phyloP scores from a whole-genome alignment of 2,797 vertebrate genomes.

The Rhinoraja longicauda region DNA sequence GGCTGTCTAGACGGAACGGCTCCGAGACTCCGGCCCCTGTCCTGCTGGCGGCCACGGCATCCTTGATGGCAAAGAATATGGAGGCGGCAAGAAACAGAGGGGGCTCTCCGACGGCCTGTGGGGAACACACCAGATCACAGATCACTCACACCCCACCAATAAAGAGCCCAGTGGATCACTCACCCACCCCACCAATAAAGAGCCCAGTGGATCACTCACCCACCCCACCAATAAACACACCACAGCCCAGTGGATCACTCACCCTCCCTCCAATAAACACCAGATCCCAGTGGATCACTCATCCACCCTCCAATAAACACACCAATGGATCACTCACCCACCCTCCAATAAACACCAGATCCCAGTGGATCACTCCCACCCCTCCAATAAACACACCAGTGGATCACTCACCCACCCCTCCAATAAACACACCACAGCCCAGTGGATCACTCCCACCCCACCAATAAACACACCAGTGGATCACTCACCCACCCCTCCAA shows the following conservation, averaged over 20 bases:
- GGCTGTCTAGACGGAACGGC: slow-evolving; percentile 79
- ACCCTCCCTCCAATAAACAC: no score
- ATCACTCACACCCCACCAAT: slow-evolving; percentile 7
- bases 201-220: background rate
- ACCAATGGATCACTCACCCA: background rate
- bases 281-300: background rate
- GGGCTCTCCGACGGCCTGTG: slow-evolving; percentile 86
- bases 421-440: no score
- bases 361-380: slow-evolving; percentile 31
- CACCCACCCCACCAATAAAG: no score
- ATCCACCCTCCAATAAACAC: no score
- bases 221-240: no score
- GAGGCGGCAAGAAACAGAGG: slow-evolving; percentile 88
- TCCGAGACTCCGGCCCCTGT: slow-evolving; percentile 56
- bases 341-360: no score
- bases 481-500: background rate
- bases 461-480: background rate
- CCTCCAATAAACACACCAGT: background rate
- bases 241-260: no score
- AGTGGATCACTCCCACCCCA: background rate
- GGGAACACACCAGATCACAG: background rate
- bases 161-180: background rate
- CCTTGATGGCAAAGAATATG: slow-evolving; percentile 88
- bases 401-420: no score
- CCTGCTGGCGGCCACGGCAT: slow-evolving; percentile 69